Evolutionary conservation across 2,888 invertebrate genomes (phyloP), one percentile per base, ranked within the genome.

Genomic region (Podabrus alpinus): DNA sequence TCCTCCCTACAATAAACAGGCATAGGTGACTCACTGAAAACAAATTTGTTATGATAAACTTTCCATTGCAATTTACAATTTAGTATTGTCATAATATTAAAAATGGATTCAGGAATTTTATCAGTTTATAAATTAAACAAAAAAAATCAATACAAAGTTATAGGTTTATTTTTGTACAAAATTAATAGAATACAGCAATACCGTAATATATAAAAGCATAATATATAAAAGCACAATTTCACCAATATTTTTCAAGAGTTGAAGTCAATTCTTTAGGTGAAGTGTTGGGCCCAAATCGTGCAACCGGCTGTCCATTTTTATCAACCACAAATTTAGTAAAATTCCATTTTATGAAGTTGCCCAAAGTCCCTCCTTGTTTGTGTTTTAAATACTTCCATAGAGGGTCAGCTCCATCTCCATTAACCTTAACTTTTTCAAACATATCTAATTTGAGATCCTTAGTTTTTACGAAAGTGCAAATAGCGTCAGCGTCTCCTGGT

Each of bases 291-390:
- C 90, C 91, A 78, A 91, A 91, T 76, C 94, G 88, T 78, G 91
- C 92, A 10, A 93, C 92, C 0, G 93, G 93, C 19, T 91, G 87
- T 0, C 95, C 95, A 73, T 93, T 87, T 82, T 90, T 92, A 84
- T 95, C 92, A 21, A 96, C 88, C 25, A 97, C 89, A 86, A 96
- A 97, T 86, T 97, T 97, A 1, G 95, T 93, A 85, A 95, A 97
- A 87, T 96, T 96, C 96, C 96, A 97, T 85, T 95, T 96, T 80
- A 96, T 94, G 78, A 91, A 91, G 84, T 93, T 88, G 0, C 89
- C 90, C 2, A 91, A 70, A 0, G 86, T 88, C 0, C 90, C 91
- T 81, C 87, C 87, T 80, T 89, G 86, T 78, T 89, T 88, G 77
- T 88, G 85, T 88, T 93, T 93, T 85, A 93, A 86, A 83, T 90